phyloP scores from a whole-genome alignment of 2,888 invertebrate species.

The Trichopoda pennipes region DNA sequence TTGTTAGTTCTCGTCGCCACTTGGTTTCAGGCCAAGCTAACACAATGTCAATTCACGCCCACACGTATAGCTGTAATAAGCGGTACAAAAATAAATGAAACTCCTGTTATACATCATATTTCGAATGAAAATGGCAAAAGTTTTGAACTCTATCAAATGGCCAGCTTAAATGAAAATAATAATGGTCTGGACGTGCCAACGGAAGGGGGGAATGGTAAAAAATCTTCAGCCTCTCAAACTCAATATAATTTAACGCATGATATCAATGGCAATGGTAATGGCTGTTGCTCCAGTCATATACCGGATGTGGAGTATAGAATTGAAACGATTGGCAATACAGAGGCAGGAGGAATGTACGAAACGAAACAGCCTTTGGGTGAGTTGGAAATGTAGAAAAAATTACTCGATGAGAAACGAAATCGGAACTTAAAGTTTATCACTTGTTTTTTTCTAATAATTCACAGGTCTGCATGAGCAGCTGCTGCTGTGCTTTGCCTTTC shows the following conservation, averaged over 20 bases:
- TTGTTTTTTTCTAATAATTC: constrained; percentile 18
- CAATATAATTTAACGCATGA: constrained; percentile 27
- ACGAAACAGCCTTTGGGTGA: constrained; percentile 75
- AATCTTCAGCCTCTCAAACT: constrained; percentile 39
- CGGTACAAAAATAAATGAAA: constrained; percentile 73
- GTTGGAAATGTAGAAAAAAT: constrained; percentile 24
- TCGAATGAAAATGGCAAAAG: constrained; percentile 76
- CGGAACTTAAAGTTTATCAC: background rate
- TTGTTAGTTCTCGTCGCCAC: constrained; percentile 84
- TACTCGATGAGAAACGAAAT: background rate
- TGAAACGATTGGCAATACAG: constrained; percentile 74
- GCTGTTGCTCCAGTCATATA: background rate
- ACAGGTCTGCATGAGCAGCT: constrained; percentile 80
- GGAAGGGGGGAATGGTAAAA: constrained; percentile 77
- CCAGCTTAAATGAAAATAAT: constrained; percentile 75
- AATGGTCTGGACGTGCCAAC: constrained; percentile 73
- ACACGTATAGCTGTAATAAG: constrained; percentile 74
- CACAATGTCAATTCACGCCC: constrained; percentile 71
- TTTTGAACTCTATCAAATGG: constrained; percentile 80
- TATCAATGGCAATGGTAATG: constrained; percentile 43
- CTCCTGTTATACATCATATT: constrained; percentile 54
- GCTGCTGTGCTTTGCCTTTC: constrained; percentile 88
- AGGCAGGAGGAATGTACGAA: constrained; percentile 74
- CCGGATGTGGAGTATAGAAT: constrained; percentile 73
- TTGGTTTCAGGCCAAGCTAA: constrained; percentile 84